A percentile compares a stretch with the other conserved stretches of the same genome.
Evolutionary conservation across 2,797 vertebrate species (phyloP).

Genomic region (Poeciliopsis infans): DNA sequence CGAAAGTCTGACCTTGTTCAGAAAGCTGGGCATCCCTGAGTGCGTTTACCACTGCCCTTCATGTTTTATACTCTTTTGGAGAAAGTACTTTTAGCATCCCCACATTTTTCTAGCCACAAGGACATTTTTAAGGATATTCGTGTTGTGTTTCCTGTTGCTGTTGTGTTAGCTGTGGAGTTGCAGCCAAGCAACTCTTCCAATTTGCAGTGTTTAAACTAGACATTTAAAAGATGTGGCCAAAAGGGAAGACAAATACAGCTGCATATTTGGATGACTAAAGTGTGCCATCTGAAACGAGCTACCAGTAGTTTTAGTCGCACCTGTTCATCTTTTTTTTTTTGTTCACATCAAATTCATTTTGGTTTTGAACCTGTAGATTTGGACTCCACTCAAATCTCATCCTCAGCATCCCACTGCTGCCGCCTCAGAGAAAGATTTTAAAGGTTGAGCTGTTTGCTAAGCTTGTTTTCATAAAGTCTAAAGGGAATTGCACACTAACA

Average conservation of each 20-base stretch:
- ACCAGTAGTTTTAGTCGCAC: not conserved
- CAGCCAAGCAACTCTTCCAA: not conserved
- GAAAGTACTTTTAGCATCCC: not conserved
- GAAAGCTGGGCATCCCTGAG: not conserved
- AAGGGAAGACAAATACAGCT: not conserved
- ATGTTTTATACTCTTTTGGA: slow-evolving; percentile 4
- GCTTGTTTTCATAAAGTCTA: slow-evolving; percentile 37
- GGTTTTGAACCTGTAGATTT: not conserved
- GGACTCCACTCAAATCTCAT: slow-evolving; percentile 13
- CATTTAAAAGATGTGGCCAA: not conserved
- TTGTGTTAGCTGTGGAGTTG: not conserved
- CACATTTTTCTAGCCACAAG: not conserved
- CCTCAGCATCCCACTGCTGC: slow-evolving; percentile 3
- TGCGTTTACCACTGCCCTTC: not conserved
- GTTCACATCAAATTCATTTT: slow-evolving; percentile 4
- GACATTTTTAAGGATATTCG: not conserved
- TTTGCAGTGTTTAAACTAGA: not conserved
- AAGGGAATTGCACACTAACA: slow-evolving; percentile 63
- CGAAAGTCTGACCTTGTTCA: not conserved
- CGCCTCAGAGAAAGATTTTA: slow-evolving; percentile 40
- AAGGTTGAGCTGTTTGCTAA: slow-evolving; percentile 55
- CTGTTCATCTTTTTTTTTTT: not conserved
- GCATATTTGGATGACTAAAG: not conserved
- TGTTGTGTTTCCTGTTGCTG: not conserved
- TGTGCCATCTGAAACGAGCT: not conserved